Evolutionary conservation across 2,888 invertebrate genomes (phyloP).

Genomic region (Seira ritae): DNA sequence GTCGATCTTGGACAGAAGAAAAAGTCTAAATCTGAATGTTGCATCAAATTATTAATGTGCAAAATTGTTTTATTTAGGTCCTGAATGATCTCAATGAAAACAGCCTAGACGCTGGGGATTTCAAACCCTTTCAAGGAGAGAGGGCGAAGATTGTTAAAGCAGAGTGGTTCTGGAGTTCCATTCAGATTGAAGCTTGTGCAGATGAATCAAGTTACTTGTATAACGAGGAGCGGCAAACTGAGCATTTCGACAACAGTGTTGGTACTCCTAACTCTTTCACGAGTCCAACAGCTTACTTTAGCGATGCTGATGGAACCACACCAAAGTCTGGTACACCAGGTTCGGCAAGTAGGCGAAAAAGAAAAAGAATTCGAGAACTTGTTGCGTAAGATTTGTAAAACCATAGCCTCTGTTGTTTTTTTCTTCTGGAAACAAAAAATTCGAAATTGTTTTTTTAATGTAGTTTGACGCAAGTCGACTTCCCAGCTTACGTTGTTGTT

Average conservation of each 20-base stretch:
- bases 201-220: slow-evolving; percentile 93
- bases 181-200: slow-evolving; percentile 95
- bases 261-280: slow-evolving; percentile 65
- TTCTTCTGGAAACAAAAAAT: neutral
- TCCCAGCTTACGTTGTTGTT: slow-evolving; percentile 76
- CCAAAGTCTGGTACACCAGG: slow-evolving; percentile 69
- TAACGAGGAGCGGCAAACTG: slow-evolving; percentile 81
- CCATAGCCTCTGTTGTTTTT: neutral
- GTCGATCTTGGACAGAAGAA: neutral
- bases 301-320: slow-evolving; percentile 63
- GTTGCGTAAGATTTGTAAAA: slow-evolving; percentile 46
- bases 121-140: slow-evolving; percentile 50
- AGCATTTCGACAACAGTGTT: slow-evolving; percentile 57
- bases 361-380: slow-evolving; percentile 70
- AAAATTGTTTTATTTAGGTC: slow-evolving; percentile 80
- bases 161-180: slow-evolving; percentile 99
- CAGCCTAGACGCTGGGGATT: slow-evolving; percentile 41
- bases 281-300: slow-evolving; percentile 58
- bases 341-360: slow-evolving; percentile 66
- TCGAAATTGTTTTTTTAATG: slow-evolving; percentile 25
- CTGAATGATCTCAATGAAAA: slow-evolving; percentile 86
- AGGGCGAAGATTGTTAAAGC: slow-evolving; percentile 87
- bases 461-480: slow-evolving; percentile 62
- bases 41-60: no score
- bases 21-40: no score